Evolutionary conservation across 2,113 vertebrate genomes (phyloP), one percentile per base, ranked within the genome.

Genomic region (Scalopus aquaticus): DNA sequence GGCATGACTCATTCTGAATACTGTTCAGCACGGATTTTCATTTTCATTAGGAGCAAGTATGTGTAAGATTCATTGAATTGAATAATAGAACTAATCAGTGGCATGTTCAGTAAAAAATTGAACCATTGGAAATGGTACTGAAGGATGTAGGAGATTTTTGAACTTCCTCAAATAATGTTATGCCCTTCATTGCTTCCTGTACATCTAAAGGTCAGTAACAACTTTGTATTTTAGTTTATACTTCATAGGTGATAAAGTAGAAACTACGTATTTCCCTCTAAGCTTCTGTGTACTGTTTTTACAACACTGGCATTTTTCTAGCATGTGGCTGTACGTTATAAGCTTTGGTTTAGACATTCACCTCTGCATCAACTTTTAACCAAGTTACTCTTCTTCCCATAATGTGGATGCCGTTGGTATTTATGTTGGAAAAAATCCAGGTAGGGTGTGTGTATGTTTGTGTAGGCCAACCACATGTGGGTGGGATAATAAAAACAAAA

Each of bases 401-500:
- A 49, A 60, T 70, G 65, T 88, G 82, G 81, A 95, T 88, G 42
- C 60, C 89, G 67, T 15, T 81, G 81, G 54, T 94, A 91, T 96
- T 96, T 95, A 35, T 91, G 82, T 88, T 96, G 95, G 89, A 77
- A 77, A 81, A 8, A 54, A 13, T 28, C 73, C 89, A 96, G 74
- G 54, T 24, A 35, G 80, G 77, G 80, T 67, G 65, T 95, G 85
- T 65, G 42, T 46, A 4, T 95, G 90, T 96, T 94, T 92, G 70
- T 70, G n/a, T 51, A 94, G 72, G 89, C 73, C 62, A 78, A 88
- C 37, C 82, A 44, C 44, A 87, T 81, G 82, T 88, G 93, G 89
- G 96, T 88, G 77, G 96, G 89, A 56, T 78, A 96, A 91, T 26
- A 73, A 95, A 96, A 96, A 91, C 91, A 96, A 81, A 94, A 77